A percentile compares a stretch with the other conserved stretches of the same genome.
Evolutionary conservation across 2,797 vertebrate genomes (phyloP).

Genomic region (Micromesistius poutassou): DNA sequence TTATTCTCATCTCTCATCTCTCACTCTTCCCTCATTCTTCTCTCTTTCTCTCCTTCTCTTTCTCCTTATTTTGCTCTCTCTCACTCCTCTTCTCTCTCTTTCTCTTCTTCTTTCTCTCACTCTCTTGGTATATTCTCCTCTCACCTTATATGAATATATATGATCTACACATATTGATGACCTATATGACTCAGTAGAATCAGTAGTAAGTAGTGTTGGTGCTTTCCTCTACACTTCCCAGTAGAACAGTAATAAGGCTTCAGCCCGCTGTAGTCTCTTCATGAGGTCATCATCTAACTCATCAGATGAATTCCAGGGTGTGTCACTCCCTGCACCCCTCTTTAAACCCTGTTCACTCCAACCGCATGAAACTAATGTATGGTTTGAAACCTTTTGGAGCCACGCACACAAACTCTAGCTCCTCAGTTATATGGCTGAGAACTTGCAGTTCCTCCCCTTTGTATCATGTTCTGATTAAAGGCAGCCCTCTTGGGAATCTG

Average conservation of each 20-base stretch:
- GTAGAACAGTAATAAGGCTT: neutral
- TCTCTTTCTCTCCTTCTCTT: neutral
- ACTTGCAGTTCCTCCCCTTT: conserved; percentile 28
- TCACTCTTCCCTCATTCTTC: conserved; percentile 23
- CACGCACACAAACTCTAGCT: neutral
- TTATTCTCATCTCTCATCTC: neutral
- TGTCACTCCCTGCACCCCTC: no score
- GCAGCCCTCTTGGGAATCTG: conserved; percentile 80
- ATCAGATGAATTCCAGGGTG: no score
- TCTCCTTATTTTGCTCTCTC: neutral
- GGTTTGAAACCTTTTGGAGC: no score
- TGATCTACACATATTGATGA: neutral
- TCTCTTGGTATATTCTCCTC: neutral
- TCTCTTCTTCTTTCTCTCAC: neutral
- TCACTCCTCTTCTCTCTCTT: neutral
- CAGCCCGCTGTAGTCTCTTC: neutral
- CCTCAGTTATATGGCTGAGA: conserved; percentile 19
- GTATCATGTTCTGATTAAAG: conserved; percentile 75
- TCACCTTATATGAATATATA: no score
- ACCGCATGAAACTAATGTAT: no score
- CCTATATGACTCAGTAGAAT: neutral
- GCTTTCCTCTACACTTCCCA: neutral
- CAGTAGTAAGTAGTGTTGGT: neutral
- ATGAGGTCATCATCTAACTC: neutral
- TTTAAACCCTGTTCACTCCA: no score